Evolutionary conservation across 2,113 vertebrate species (phyloP).

Genomic region (Erythrocercus mccallii): DNA sequence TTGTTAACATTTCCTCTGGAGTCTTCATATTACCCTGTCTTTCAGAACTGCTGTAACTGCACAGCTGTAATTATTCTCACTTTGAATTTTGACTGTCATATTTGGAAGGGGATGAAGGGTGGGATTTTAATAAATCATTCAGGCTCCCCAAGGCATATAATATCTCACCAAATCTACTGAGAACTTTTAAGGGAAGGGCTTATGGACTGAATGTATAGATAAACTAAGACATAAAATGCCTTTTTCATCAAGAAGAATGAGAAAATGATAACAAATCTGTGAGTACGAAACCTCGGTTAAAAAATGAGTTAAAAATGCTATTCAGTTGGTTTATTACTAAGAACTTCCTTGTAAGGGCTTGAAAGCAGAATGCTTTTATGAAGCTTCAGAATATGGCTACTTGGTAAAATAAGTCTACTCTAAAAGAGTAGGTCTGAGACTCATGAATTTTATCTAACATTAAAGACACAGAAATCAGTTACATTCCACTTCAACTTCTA

Average conservation of each 20-base stretch:
- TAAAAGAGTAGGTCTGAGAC: not conserved
- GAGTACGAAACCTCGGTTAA: not conserved
- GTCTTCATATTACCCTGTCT: conserved; percentile 66
- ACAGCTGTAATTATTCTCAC: conserved; percentile 62
- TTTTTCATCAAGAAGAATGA: conserved; percentile 16
- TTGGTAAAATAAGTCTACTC: not conserved
- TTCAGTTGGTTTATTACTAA: not conserved
- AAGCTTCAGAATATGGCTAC: not conserved
- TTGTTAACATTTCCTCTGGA: conserved; percentile 66
- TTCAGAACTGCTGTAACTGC: conserved; percentile 51
- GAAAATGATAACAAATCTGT: not conserved
- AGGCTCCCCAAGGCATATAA: not conserved
- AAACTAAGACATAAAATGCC: conserved; percentile 14
- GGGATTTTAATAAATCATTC: conserved; percentile 53
- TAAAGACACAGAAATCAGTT: not conserved
- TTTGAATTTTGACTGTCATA: conserved; percentile 59
- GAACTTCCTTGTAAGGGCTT: not conserved
- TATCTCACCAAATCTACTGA: not conserved
- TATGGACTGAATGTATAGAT: conserved; percentile 8
- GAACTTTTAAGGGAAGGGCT: conserved; percentile 43
- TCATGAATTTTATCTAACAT: not conserved
- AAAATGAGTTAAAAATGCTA: not conserved
- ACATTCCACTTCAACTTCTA: not conserved
- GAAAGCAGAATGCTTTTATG: not conserved
- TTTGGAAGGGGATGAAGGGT: conserved; percentile 48